Conservation (phyloP, 2,888 invertebrate species). For the Cryptosula pallasiana region DNA sequence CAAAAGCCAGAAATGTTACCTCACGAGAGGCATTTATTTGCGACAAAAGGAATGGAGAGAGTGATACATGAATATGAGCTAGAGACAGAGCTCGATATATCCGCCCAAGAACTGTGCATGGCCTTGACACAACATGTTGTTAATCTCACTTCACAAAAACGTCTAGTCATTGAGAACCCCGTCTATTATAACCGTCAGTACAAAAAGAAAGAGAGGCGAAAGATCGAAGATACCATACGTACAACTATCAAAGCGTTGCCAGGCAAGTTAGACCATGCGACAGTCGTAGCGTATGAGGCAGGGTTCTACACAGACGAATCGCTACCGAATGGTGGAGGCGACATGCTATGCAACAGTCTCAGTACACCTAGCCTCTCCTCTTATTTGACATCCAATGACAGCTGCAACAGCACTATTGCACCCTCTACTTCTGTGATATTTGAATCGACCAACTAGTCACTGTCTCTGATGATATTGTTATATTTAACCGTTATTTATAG, state of each 20-base stretch:
- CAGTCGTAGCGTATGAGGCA: constrained; percentile 75
- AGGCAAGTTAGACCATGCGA: constrained; percentile 83
- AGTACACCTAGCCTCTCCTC: background rate
- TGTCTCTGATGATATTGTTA: too few relatives aligned
- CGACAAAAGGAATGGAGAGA: constrained; percentile 59
- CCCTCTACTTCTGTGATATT: background rate
- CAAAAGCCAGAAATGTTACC: constrained; percentile 50
- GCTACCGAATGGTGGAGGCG: background rate
- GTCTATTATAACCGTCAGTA: constrained; percentile 38
- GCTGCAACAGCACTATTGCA: background rate
- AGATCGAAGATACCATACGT: constrained; percentile 57
- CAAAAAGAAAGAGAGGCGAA: constrained; percentile 40
- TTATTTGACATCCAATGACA: background rate
- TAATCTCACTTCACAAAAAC: constrained; percentile 70
- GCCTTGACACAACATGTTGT: constrained; percentile 50
- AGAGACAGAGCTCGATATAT: constrained; percentile 45
- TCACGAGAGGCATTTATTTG: constrained; percentile 69
- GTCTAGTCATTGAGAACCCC: constrained; percentile 72
- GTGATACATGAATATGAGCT: constrained; percentile 51
- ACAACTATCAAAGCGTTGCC: constrained; percentile 73
- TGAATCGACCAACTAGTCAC: background rate
- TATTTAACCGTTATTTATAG: too few relatives aligned
- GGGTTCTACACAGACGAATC: constrained; percentile 39
- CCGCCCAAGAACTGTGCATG: constrained; percentile 51
- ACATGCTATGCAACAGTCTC: background rate